Base-by-base conservation (phyloP, 1,140 invertebrate genomes). In the Nylanderia fulva region DNA sequence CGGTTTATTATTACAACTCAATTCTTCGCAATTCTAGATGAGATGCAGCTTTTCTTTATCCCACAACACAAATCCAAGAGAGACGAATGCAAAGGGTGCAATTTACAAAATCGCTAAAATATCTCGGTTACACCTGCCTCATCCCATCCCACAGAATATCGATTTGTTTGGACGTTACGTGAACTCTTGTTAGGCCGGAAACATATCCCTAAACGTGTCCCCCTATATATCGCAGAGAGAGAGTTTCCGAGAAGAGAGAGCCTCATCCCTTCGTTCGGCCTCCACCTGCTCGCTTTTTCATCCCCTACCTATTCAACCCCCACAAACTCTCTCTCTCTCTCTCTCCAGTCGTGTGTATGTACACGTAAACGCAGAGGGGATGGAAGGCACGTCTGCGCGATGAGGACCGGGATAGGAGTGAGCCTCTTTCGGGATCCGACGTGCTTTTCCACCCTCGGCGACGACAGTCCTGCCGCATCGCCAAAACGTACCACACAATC, bases 401-500 rank as follows among this genome's bases (percentile, higher is more conserved):
- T 89, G 74, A 76, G 85, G 39, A 56, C 36, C 71, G 29, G 48
- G 61, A 76, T 42, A 68, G 42, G 71, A 87, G 71, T 63, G 83
- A 86, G 86, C 61, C 86, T 86, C 84, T 89, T 91, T 90, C 90
- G 87, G 76, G 85, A 85, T 79, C 85, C 86, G 84, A 85, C 85
- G 84, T 68, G 88, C 84, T 91, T 92, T 91, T 88, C 90, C 89
- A 87, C 91, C 90, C 86, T 92, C 90, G 91, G 86, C 85, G 89
- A 84, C 91, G 92, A 88, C 93, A 95, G 94, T 95, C 92, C 93
- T 93, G 93, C 94, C 93, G 94, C 92, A 94, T 90, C 93, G 92
- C 90, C 93, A 93, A 93, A 92, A 92, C 94, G 93, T 91, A 93
- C 90, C 93, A 91, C 93, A 93, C 92, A 94, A 94, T 93, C 91